These are phyloP conservation scores for Synanthedon vespiformis DNA, from an alignment of 2,888 invertebrate species.

Conservation along the genomic window DNA sequence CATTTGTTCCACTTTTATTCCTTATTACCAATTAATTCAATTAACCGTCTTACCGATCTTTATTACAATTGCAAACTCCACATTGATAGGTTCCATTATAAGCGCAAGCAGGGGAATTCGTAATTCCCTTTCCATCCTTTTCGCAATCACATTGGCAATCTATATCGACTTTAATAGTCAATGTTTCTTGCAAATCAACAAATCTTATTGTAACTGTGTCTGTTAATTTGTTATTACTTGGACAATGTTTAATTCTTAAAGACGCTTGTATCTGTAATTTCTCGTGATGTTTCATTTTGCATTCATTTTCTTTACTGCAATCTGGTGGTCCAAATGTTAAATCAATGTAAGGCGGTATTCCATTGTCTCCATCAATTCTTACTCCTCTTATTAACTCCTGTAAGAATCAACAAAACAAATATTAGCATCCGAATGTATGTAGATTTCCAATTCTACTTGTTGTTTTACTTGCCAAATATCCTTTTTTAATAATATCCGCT, in stretches of 20 bases:
- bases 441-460: neutral
- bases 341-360: constrained; percentile 19
- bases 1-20: neutral
- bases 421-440: neutral
- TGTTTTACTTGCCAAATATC: constrained; percentile 72
- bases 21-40: neutral
- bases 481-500: constrained; percentile 74
- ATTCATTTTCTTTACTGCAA: constrained; percentile 20
- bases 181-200: constrained; percentile 75
- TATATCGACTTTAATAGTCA: constrained; percentile 76
- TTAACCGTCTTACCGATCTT: constrained; percentile 24
- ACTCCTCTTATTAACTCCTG: constrained; percentile 22
- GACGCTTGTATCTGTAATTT: constrained; percentile 20
- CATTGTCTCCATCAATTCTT: constrained; percentile 10
- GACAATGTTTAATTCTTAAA: constrained; percentile 10
- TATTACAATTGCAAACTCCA: constrained; percentile 74
- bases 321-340: constrained; percentile 22
- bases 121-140: constrained; percentile 26
- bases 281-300: constrained; percentile 19
- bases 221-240: neutral
- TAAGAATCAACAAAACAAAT: constrained; percentile 9
- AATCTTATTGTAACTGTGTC: constrained; percentile 37
- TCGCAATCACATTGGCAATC: constrained; percentile 84
- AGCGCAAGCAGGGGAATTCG: constrained; percentile 44
- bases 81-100: constrained; percentile 66